Evolutionary conservation across 2,888 invertebrate genomes (phyloP).

Genomic region (Gasteruption jaculator): DNA sequence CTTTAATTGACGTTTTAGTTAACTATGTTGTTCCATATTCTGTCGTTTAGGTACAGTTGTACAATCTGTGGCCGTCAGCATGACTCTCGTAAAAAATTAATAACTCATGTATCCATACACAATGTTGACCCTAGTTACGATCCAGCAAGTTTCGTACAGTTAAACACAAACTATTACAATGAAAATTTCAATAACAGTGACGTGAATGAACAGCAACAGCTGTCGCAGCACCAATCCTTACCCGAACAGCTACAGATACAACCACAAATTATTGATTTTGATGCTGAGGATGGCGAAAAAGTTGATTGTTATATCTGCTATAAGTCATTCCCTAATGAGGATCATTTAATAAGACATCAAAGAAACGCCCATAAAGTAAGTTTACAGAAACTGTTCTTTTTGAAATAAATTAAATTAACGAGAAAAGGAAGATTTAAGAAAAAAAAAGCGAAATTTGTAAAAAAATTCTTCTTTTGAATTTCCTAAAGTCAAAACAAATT

Average conservation of each 20-base stretch:
- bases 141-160: slow-evolving; percentile 53
- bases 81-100: slow-evolving; percentile 55
- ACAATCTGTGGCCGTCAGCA: slow-evolving; percentile 57
- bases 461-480: no score
- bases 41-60: slow-evolving; percentile 49
- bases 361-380: slow-evolving; percentile 46
- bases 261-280: slow-evolving; percentile 38
- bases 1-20: no score
- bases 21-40: no score
- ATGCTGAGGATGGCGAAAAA: slow-evolving; percentile 42
- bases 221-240: no score
- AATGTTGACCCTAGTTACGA: slow-evolving; percentile 54
- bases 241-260: no score
- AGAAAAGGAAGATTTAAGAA: no score
- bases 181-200: slow-evolving; percentile 41
- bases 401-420: no score
- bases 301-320: slow-evolving; percentile 51
- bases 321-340: slow-evolving; percentile 52
- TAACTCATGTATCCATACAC: slow-evolving; percentile 57
- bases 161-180: slow-evolving; percentile 47
- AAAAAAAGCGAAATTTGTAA: no score
- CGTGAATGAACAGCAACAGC: slow-evolving; percentile 34
- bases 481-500: no score
- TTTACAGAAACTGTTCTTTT: no score
- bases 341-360: slow-evolving; percentile 52